These are phyloP conservation scores for Isurus oxyrinchus DNA, from an alignment of 2,113 vertebrate genomes.

Conservation along the genomic window DNA sequence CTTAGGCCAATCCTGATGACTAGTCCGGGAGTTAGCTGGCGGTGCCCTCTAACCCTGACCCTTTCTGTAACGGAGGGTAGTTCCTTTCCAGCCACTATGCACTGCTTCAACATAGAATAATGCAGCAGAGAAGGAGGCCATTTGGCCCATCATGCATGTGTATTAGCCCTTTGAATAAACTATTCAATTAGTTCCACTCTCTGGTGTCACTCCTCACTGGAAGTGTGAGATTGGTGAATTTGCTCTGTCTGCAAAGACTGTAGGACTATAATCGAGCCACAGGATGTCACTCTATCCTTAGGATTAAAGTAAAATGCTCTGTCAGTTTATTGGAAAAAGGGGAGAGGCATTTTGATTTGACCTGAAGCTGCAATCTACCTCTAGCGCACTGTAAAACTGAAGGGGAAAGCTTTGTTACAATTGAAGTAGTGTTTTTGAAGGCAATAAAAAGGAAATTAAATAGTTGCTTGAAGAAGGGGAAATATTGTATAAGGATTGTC, in stretches of 20 bases:
- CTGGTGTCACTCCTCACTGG: background rate
- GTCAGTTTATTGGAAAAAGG: background rate
- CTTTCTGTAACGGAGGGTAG: no score
- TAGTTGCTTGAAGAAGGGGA: background rate
- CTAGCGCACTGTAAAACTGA: background rate
- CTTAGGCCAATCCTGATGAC: no score
- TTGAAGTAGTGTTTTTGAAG: background rate
- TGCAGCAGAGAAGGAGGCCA: no score
- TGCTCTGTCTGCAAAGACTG: background rate
- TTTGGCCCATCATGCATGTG: no score
- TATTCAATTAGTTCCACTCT: no score
- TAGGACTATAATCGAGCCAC: background rate
- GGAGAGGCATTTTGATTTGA: no score
- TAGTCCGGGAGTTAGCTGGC: no score
- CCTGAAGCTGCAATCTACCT: background rate
- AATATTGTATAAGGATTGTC: background rate
- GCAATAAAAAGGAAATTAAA: background rate
- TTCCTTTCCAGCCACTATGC: no score
- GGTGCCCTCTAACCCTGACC: no score
- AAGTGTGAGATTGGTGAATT: background rate
- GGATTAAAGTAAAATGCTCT: background rate
- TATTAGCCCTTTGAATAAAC: no score
- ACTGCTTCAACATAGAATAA: no score
- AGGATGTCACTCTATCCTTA: background rate
- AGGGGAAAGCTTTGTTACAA: background rate